These are phyloP conservation scores for Percopsis transmontana DNA, from an alignment of 2,113 vertebrate genomes.

Conservation along the genomic window DNA sequence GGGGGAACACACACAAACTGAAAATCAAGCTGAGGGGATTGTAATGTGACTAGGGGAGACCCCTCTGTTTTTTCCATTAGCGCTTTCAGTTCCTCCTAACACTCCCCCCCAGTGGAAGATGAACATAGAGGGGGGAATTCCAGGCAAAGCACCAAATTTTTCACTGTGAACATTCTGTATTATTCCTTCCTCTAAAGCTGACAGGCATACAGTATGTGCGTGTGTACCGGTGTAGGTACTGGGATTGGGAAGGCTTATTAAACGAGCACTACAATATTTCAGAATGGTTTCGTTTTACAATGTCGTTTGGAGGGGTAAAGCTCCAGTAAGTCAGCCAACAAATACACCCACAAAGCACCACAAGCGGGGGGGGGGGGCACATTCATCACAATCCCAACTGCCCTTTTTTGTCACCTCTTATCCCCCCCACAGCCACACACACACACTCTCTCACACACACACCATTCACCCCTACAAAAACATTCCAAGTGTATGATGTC, in stretches of 20 bases:
- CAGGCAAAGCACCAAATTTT: constrained; percentile 34
- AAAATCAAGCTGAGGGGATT: constrained; percentile 39
- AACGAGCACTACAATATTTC: not conserved
- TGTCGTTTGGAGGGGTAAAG: not conserved
- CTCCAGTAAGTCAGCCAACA: not conserved
- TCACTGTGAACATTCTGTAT: constrained; percentile 8
- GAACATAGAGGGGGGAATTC: constrained; percentile 44
- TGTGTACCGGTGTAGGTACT: not conserved
- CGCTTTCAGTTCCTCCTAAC: not conserved
- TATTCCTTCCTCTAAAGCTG: too few relatives aligned
- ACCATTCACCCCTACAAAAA: not conserved
- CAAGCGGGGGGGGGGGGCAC: not conserved
- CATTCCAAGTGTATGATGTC: constrained; percentile 70
- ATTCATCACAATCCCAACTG: not conserved
- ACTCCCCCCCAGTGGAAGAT: constrained; percentile 32
- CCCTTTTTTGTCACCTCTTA: not conserved
- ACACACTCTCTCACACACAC: not conserved
- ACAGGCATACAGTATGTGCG: not conserved
- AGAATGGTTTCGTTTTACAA: not conserved
- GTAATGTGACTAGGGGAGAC: constrained; percentile 41
- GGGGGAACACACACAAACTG: constrained; percentile 14
- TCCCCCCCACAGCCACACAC: not conserved
- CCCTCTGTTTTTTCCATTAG: constrained; percentile 7
- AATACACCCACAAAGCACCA: not conserved
- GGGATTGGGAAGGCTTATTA: too few relatives aligned